These are phyloP conservation scores for Cyprinodon variegatus DNA, from an alignment of 2,113 vertebrate species.

Conservation along the genomic window DNA sequence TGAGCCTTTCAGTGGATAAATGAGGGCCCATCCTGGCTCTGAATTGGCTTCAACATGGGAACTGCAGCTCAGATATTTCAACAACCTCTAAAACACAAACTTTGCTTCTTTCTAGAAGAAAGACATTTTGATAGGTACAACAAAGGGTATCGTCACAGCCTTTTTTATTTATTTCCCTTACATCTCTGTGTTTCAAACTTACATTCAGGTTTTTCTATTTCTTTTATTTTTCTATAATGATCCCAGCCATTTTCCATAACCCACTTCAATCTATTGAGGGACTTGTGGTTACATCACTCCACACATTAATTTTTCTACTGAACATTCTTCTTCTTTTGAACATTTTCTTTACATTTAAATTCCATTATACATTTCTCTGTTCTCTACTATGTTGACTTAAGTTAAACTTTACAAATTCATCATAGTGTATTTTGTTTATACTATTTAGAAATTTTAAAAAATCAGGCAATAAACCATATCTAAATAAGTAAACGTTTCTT, in stretches of 20 bases:
- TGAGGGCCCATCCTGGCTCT: slow-evolving; percentile 16
- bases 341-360: too few relatives aligned
- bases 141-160: neutral
- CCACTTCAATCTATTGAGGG: neutral
- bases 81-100: slow-evolving; percentile 10
- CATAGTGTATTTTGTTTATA: too few relatives aligned
- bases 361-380: too few relatives aligned
- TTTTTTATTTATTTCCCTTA: neutral
- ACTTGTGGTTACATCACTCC: neutral
- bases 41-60: slow-evolving; percentile 33
- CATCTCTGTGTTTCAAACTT: neutral
- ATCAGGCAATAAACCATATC: too few relatives aligned
- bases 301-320: too few relatives aligned
- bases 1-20: slow-evolving; percentile 32
- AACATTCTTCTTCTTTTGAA: too few relatives aligned
- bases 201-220: neutral
- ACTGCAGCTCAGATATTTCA: slow-evolving; percentile 47
- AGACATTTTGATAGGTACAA: neutral
- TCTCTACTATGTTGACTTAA: too few relatives aligned
- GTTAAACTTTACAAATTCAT: too few relatives aligned
- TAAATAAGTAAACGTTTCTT: neutral
- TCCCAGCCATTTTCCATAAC: neutral
- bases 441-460: too few relatives aligned
- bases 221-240: neutral
- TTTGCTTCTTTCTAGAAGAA: neutral